These are phyloP conservation scores for Silvanus unidentatus DNA, from an alignment of 2,888 invertebrate genomes.

Conservation along the genomic window DNA sequence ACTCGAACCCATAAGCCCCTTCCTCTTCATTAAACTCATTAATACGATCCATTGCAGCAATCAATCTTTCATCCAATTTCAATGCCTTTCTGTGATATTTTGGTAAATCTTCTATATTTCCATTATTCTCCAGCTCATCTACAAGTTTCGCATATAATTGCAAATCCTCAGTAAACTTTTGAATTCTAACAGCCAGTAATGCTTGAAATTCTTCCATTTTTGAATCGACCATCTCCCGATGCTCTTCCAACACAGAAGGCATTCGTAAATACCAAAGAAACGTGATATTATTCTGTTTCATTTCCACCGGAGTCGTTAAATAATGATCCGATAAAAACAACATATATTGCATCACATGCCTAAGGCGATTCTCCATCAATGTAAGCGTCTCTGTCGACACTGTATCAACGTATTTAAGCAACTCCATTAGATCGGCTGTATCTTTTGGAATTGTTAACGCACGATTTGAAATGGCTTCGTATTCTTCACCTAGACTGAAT, in stretches of 20 bases:
- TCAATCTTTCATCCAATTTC: slow-evolving; percentile 67
- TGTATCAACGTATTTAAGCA: slow-evolving; percentile 69
- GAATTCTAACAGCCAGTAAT: slow-evolving; percentile 67
- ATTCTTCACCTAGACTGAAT: slow-evolving; percentile 74
- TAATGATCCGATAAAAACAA: slow-evolving; percentile 80
- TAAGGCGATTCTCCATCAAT: slow-evolving; percentile 72
- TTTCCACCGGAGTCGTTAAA: slow-evolving; percentile 72
- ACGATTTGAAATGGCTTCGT: slow-evolving; percentile 70
- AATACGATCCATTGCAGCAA: slow-evolving; percentile 69
- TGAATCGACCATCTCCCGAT: slow-evolving; percentile 69
- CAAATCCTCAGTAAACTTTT: slow-evolving; percentile 77
- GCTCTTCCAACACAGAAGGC: slow-evolving; percentile 75
- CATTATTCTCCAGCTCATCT: slow-evolving; percentile 81
- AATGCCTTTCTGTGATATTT: slow-evolving; percentile 78
- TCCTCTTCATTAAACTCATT: slow-evolving; percentile 91
- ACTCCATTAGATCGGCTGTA: slow-evolving; percentile 79
- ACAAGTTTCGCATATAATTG: slow-evolving; percentile 73
- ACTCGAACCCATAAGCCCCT: slow-evolving; percentile 77
- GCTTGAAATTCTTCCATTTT: slow-evolving; percentile 86
- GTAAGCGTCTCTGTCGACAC: slow-evolving; percentile 65
- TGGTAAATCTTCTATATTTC: slow-evolving; percentile 74
- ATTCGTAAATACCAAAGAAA: slow-evolving; percentile 85
- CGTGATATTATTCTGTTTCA: slow-evolving; percentile 81
- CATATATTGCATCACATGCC: slow-evolving; percentile 63
- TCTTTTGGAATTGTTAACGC: slow-evolving; percentile 73